Evolutionary conservation across 2,797 vertebrate species (phyloP).

Genomic region (Pseudopleuronectes americanus): DNA sequence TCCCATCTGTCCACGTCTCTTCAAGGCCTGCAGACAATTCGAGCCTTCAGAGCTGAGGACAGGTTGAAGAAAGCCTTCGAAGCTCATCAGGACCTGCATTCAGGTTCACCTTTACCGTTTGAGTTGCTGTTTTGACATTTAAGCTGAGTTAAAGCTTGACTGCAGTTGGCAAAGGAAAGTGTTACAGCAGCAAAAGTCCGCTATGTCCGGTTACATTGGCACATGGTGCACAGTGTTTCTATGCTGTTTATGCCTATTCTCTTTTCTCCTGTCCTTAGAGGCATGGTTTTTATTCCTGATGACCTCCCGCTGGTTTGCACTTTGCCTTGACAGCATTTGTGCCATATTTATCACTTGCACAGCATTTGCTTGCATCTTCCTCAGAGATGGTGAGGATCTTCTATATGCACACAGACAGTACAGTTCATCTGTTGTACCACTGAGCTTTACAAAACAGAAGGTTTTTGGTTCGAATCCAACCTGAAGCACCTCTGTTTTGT

Average conservation of each 20-base stretch:
- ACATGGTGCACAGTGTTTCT: too few species aligned
- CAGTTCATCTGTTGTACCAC: too few species aligned
- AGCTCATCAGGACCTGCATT: constrained; percentile 91
- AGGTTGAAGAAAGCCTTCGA: constrained; percentile 90
- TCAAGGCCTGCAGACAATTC: constrained; percentile 92
- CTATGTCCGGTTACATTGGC: too few species aligned
- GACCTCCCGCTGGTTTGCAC: constrained; percentile 94
- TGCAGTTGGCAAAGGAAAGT: too few species aligned
- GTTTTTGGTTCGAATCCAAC: too few species aligned
- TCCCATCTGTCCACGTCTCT: constrained; percentile 92
- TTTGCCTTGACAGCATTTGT: constrained; percentile 93
- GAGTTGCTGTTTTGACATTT: too few species aligned
- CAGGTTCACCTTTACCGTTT: constrained; percentile 73
- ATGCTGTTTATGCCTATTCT: neutral
- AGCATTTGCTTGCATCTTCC: constrained; percentile 89
- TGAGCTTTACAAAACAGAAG: too few species aligned
- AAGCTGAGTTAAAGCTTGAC: too few species aligned
- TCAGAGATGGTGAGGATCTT: constrained; percentile 84
- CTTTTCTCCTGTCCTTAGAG: constrained; percentile 75
- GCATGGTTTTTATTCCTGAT: constrained; percentile 96
- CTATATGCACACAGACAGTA: too few species aligned
- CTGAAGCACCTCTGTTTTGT: too few species aligned
- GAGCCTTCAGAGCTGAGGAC: constrained; percentile 87
- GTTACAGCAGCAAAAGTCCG: too few species aligned
- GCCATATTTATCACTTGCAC: constrained; percentile 87